These are phyloP conservation scores for Nothobranchius kuhntae DNA, from an alignment of 2,113 vertebrate genomes.

Conservation along the genomic window DNA sequence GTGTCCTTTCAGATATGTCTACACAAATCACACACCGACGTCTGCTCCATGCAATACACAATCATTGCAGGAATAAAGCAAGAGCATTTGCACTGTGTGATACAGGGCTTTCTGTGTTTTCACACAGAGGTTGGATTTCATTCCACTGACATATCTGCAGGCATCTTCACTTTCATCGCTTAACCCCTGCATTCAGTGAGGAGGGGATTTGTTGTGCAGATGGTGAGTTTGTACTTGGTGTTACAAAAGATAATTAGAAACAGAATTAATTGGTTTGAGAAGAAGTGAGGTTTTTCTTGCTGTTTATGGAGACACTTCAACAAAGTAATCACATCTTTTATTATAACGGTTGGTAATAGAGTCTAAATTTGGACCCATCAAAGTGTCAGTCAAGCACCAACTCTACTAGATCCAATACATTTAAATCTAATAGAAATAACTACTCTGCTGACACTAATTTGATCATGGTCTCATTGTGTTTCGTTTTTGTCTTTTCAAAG, in stretches of 20 bases:
- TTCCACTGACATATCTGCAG: conserved; percentile 38
- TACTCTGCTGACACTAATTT: too few species aligned
- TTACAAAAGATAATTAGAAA: conserved; percentile 45
- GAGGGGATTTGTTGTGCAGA: conserved; percentile 42
- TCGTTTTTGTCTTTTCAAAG: too few species aligned
- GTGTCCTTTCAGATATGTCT: conserved; percentile 59
- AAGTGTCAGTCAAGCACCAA: too few species aligned
- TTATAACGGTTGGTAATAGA: conserved; percentile 8
- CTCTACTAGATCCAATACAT: too few species aligned
- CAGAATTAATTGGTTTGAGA: conserved; percentile 14
- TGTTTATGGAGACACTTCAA: conserved; percentile 10
- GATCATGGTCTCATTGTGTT: too few species aligned
- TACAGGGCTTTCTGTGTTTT: conserved; percentile 4
- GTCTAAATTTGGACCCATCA: conserved; percentile 6
- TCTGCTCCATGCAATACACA: conserved; percentile 24
- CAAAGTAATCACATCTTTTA: conserved; percentile 16
- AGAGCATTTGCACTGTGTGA: conserved; percentile 9
- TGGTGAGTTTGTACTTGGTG: conserved; percentile 35
- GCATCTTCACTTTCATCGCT: conserved; percentile 43
- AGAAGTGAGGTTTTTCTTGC: neutral
- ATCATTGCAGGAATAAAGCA: conserved; percentile 17
- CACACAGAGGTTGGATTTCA: conserved; percentile 31
- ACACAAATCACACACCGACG: conserved; percentile 36
- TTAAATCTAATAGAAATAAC: too few species aligned
- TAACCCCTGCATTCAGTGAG: conserved; percentile 15